Evolutionary conservation across 2,888 invertebrate genomes (phyloP), one percentile per base, ranked within the genome.

Genomic region (Hyppa rectilinea): DNA sequence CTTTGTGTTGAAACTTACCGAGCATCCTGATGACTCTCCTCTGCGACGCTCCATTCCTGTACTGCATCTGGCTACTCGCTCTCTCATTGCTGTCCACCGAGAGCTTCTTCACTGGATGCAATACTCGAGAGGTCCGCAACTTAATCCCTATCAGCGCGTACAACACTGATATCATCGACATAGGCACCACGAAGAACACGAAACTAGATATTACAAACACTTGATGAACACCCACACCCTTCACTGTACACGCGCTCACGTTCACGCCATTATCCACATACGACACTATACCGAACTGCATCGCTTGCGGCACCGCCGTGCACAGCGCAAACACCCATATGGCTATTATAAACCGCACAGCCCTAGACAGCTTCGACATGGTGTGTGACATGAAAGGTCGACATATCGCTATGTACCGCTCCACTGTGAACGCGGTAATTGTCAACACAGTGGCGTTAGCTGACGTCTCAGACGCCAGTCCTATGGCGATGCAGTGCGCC

Each of bases 341-440:
- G 7, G 96, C 94, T 9, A 97, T 90, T n/a, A 97, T 97, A 81
- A 98, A 97, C 83, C 98, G 97, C 63, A 98, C 96, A 2, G 98
- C 98, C 70, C 99, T 96, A 36, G 98, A 97, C 49, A 98, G 93
- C 85, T 98, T 98, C 2, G 98, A 98, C 96, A 98, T 97, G 5
- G 98, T 98, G 89, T 98, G 98, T 3, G 97, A 97, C 87, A 97
- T 96, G 87, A 99, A 98, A 0, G 99, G 99, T 88, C 98, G 97
- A 87, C 98, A 98, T 84, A 98, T 98, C 7, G 98, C 98, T 47
- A 98, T 97, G 90, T 98, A 99, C 76, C 99, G 96, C 91, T 99
- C 99, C 20, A 98, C 97, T 0, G 98, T 99, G 91, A 99, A 99
- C 3, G 98, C 98, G 0, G 98, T 98, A 86, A 99, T 99, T 17